Evolutionary conservation across 2,797 vertebrate species (phyloP).

Genomic region (Coregonus suidteri): DNA sequence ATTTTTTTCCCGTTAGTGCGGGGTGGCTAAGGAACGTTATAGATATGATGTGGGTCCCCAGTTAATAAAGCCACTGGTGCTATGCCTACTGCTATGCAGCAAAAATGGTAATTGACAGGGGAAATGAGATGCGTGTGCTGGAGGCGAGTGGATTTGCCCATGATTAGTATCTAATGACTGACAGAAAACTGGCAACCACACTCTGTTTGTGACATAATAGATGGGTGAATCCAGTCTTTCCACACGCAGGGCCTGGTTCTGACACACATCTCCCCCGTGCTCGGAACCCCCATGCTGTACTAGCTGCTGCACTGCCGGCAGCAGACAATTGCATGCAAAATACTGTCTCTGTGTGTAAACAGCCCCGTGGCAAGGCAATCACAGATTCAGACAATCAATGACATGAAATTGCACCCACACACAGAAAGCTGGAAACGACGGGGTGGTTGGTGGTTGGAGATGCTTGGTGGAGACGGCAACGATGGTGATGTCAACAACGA

Average conservation of each 20-base stretch:
- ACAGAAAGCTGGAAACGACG: slow-evolving; percentile 4
- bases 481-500: neutral
- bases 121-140: slow-evolving; percentile 51
- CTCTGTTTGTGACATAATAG: slow-evolving; percentile 62
- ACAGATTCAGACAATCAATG: slow-evolving; percentile 21
- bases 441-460: neutral
- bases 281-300: neutral
- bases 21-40: slow-evolving; percentile 38
- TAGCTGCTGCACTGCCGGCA: neutral
- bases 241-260: slow-evolving; percentile 21
- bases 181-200: slow-evolving; percentile 64
- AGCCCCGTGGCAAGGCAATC: slow-evolving; percentile 8
- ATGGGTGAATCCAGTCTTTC: slow-evolving; percentile 45
- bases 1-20: slow-evolving; percentile 45
- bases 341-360: slow-evolving; percentile 6
- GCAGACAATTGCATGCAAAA: slow-evolving; percentile 11
- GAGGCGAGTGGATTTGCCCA: slow-evolving; percentile 66
- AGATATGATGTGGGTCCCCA: slow-evolving; percentile 44
- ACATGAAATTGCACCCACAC: slow-evolving; percentile 23
- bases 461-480: neutral
- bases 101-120: slow-evolving; percentile 30
- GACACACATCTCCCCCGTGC: slow-evolving; percentile 14
- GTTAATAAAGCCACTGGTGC: slow-evolving; percentile 40
- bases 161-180: slow-evolving; percentile 72
- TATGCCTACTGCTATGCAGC: neutral